A percentile compares a stretch with the other conserved stretches of the same genome.
Evolutionary conservation across 2,113 vertebrate species (phyloP).

Genomic region (Calidris pygmaea): DNA sequence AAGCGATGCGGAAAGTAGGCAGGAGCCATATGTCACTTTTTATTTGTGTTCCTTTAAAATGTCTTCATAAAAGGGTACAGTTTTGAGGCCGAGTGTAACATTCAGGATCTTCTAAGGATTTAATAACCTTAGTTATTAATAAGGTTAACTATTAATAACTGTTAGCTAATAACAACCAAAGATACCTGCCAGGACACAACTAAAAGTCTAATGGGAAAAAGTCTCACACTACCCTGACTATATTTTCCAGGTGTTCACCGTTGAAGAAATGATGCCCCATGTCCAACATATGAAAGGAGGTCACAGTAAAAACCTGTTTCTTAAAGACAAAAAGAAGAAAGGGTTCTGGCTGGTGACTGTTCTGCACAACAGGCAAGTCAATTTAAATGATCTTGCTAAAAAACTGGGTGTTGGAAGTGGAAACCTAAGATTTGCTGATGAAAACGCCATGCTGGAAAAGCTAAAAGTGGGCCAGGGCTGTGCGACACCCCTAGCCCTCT

Average conservation of each 20-base stretch:
- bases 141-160: too few relatives aligned
- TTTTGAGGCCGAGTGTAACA: neutral
- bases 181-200: neutral
- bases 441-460: slow-evolving; percentile 87
- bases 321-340: slow-evolving; percentile 96
- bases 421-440: slow-evolving; percentile 90
- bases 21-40: neutral
- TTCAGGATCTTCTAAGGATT: neutral
- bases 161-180: too few relatives aligned
- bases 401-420: slow-evolving; percentile 86
- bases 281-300: slow-evolving; percentile 84
- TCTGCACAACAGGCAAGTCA: slow-evolving; percentile 85
- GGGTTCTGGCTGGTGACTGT: slow-evolving; percentile 86
- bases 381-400: slow-evolving; percentile 90
- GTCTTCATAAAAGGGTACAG: neutral
- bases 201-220: neutral
- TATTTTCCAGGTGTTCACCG: slow-evolving; percentile 87
- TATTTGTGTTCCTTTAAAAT: neutral
- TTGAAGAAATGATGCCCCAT: slow-evolving; percentile 96
- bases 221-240: neutral
- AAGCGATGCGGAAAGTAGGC: accelerated
- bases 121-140: too few relatives aligned
- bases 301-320: slow-evolving; percentile 91
- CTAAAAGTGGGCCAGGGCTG: slow-evolving; percentile 89
- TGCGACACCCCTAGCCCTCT: slow-evolving; percentile 86